Conservation (phyloP, 2,113 vertebrate genomes). For the Lates calcarifer region DNA sequence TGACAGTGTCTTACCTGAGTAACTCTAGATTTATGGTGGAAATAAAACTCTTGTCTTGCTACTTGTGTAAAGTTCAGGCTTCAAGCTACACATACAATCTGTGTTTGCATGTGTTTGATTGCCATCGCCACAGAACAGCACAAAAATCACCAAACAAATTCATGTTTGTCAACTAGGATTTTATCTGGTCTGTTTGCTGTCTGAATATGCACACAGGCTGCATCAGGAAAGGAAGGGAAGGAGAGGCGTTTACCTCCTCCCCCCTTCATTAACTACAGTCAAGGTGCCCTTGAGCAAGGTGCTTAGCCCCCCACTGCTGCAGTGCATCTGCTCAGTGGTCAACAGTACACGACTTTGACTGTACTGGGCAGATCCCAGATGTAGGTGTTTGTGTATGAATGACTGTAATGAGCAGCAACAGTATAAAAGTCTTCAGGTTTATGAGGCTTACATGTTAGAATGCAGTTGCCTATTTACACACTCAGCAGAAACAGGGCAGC, state of each 20-base stretch:
- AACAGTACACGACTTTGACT: conserved; percentile 29
- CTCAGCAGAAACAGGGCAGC: too few species aligned
- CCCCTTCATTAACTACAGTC: conserved; percentile 17
- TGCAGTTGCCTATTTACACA: too few species aligned
- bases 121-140: background rate
- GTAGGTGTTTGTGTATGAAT: conserved; percentile 6
- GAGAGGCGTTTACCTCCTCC: background rate
- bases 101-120: background rate
- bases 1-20: background rate
- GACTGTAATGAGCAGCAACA: conserved; percentile 32
- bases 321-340: conserved; percentile 60
- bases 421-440: background rate
- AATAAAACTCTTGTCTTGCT: background rate
- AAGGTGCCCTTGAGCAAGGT: conserved; percentile 71
- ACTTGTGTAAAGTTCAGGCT: background rate
- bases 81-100: background rate
- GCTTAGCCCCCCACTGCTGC: conserved; percentile 51
- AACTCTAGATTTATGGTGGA: background rate
- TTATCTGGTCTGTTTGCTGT: background rate
- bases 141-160: background rate
- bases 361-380: conserved; percentile 22
- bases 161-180: background rate
- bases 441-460: too few species aligned
- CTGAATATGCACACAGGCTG: background rate
- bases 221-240: background rate